Percentiles rank a stretch among this genome's conserved stretches.
Conservation (phyloP, 2,113 vertebrate genomes). For the Malurus elegans region DNA sequence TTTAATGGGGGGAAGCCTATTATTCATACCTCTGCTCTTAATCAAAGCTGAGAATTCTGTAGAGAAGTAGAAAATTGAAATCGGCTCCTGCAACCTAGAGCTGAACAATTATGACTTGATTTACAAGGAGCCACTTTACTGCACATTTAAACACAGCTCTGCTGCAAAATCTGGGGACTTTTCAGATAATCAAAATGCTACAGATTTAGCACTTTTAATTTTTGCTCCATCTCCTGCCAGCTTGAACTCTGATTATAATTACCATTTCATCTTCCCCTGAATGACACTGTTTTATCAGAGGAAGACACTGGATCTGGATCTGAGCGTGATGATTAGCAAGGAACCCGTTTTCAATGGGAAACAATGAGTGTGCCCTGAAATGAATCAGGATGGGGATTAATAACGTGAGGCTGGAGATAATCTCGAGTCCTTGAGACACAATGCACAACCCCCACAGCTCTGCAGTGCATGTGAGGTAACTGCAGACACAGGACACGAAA, state of each 20-base stretch:
- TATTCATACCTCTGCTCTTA: constrained; percentile 65
- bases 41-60: constrained; percentile 68
- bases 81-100: constrained; percentile 43
- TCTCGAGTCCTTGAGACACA: background rate
- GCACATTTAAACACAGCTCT: constrained; percentile 66
- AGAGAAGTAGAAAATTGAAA: constrained; percentile 61
- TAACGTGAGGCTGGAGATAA: background rate
- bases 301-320: constrained; percentile 34
- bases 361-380: background rate
- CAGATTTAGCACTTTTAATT: constrained; percentile 78
- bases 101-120: constrained; percentile 74
- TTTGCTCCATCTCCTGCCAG: constrained; percentile 71
- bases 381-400: background rate
- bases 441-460: background rate
- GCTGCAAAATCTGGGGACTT: constrained; percentile 69
- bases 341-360: background rate
- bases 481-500: background rate
- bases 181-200: constrained; percentile 76
- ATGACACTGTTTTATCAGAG: constrained; percentile 74
- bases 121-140: constrained; percentile 68
- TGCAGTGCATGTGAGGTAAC: background rate
- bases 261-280: constrained; percentile 69
- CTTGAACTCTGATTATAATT: constrained; percentile 81
- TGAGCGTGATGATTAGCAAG: background rate
- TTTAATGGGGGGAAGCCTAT: constrained; percentile 37